Base-by-base conservation (phyloP, 2,888 invertebrate genomes). In the Orthosia incerta region DNA sequence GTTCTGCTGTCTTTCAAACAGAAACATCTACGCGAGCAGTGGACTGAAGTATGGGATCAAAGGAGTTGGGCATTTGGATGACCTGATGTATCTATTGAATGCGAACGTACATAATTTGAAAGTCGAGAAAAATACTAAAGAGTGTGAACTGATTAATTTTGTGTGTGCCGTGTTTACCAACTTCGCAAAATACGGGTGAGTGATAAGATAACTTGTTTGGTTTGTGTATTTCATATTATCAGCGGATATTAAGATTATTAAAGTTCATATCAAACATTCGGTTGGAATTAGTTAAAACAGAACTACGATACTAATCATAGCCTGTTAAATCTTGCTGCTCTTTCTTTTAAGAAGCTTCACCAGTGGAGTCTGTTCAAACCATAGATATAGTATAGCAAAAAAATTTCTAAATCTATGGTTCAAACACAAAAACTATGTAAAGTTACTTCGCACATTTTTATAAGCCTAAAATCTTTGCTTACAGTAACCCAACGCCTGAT, bases 161-260 rank as follows among this genome's bases (percentile, higher is more conserved):
- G 88, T 87, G 0, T 93, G 92, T 74, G 83, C 82, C 0, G 70
- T 93, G 9, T 94, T 94, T 61, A 92, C 92, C 0, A 94, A 94
- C 76, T 94, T 94, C 69, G 93, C 93, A 7, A 93, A 93, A 85
- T 91, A 88, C 75, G 93, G 94, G 94, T 94, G 75, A 91, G 92
- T 88, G 15, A 55, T 63, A 69, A 65, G 26, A 75, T 39, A 73
- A 56, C 2, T 45, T 48, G 31, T 59, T 71, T 71, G 12, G 48
- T 71, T 26, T 18, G 3, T 9, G 23, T 60, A 48, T 23, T 57
- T 4, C 12, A 12, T 57, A 46, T 48, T 57, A 39, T 56, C 53
- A 55, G 15, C 7, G 4, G 23, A 45, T 51, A 3, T 4, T 20
- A 4, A 48, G 20, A 39, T 23, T 12, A 39, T 31, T 31, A 39